Percentiles rank a stretch among this genome's conserved stretches.
Evolutionary conservation across 2,888 invertebrate genomes (phyloP).

Genomic region (Leucophenga maculata): DNA sequence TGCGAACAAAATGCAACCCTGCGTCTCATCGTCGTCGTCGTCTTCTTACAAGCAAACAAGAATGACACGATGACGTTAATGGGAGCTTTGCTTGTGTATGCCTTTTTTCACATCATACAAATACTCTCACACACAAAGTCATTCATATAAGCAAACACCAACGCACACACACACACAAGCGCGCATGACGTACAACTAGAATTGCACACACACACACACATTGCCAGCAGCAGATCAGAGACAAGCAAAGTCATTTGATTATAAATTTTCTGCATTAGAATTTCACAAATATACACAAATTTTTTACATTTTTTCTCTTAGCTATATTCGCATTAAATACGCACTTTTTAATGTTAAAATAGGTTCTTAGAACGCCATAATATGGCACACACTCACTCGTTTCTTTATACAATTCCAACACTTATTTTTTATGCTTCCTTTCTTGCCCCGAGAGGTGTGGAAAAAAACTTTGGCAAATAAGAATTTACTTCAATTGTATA

Average conservation of each 20-base stretch:
- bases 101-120: conserved; percentile 38
- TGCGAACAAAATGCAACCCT: conserved; percentile 53
- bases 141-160: conserved; percentile 35
- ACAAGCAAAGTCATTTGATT: conserved; percentile 58
- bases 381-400: conserved; percentile 37
- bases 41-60: conserved; percentile 40
- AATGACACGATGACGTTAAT: conserved; percentile 71
- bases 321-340: conserved; percentile 32
- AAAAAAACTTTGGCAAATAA: conserved; percentile 27
- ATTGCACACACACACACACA: conserved; percentile 43
- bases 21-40: conserved; percentile 31
- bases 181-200: conserved; percentile 46
- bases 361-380: background rate
- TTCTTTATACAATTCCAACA: conserved; percentile 45
- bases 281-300: conserved; percentile 55
- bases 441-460: conserved; percentile 21
- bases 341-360: conserved; percentile 16
- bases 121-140: conserved; percentile 35
- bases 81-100: conserved; percentile 56
- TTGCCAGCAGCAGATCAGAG: background rate
- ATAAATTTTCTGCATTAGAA: conserved; percentile 51
- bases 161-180: conserved; percentile 38
- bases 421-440: conserved; percentile 36
- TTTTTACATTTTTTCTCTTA: conserved; percentile 45
- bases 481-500: conserved; percentile 22